phyloP scores from a whole-genome alignment of 2,888 invertebrate species.

The Trissonchulus sp. region DNA sequence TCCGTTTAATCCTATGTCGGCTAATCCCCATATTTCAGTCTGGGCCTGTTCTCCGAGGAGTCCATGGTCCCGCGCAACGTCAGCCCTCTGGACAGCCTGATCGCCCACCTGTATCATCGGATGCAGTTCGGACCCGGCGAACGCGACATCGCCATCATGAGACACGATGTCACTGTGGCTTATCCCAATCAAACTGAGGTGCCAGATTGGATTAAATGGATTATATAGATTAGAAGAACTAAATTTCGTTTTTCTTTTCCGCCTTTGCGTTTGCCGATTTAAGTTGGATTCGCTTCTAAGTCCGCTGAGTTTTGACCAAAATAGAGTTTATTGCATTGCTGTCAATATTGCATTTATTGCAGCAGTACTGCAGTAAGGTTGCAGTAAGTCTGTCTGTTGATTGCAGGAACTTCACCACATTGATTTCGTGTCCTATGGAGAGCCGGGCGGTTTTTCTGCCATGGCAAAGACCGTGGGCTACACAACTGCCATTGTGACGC shows the following conservation, averaged over 20 bases:
- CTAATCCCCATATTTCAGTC: conserved; percentile 53
- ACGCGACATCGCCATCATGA: conserved; percentile 83
- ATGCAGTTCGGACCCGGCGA: conserved; percentile 62
- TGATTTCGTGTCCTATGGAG: conserved; percentile 77
- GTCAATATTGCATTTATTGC: too few species aligned
- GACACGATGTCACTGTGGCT: conserved; percentile 83
- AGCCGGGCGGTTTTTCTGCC: conserved; percentile 71
- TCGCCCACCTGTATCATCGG: conserved; percentile 62
- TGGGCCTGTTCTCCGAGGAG: conserved; percentile 79
- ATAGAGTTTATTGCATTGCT: too few species aligned
- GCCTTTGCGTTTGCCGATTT: not conserved
- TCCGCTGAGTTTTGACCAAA: too few species aligned
- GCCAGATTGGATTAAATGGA: not conserved
- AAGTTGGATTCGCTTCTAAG: too few species aligned
- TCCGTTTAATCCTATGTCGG: too few species aligned
- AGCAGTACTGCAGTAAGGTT: too few species aligned
- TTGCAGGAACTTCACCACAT: conserved; percentile 67
- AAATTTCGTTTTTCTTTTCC: not conserved
- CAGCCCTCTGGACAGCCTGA: conserved; percentile 85
- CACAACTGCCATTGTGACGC: conserved; percentile 88
- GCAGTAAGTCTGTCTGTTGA: too few species aligned
- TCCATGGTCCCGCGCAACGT: conserved; percentile 68
- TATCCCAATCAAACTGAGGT: conserved; percentile 67
- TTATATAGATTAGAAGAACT: too few species aligned
- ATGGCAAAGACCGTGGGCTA: conserved; percentile 91